Percentiles rank a stretch among this genome's conserved stretches.
These are phyloP conservation scores for Chaetoderma sp. DNA, from an alignment of 2,888 invertebrate genomes.

Conservation along the genomic window DNA sequence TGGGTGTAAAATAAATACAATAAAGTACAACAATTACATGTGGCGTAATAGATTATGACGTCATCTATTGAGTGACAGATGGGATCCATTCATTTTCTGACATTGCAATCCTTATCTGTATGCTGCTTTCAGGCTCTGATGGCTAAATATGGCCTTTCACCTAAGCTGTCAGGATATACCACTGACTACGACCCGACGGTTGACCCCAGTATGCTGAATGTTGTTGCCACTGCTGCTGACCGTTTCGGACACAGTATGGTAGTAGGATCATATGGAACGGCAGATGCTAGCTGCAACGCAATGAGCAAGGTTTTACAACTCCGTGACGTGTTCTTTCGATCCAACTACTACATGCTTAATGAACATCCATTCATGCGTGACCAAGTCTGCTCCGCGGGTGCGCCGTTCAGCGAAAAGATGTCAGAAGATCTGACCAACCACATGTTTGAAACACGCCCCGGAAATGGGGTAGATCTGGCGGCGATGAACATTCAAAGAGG, in stretches of 20 bases:
- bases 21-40: too few relatives aligned
- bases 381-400: not conserved
- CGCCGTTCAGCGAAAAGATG: not conserved
- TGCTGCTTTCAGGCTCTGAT: too few relatives aligned
- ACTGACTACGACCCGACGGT: not conserved
- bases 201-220: not conserved
- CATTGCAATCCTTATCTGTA: too few relatives aligned
- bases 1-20: too few relatives aligned
- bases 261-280: too few relatives aligned
- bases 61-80: too few relatives aligned
- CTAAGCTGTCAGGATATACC: not conserved
- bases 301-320: not conserved
- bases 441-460: not conserved
- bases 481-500: slow-evolving; percentile 7
- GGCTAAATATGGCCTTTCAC: not conserved
- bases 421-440: not conserved
- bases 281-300: too few relatives aligned
- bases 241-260: slow-evolving; percentile 8
- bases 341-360: not conserved
- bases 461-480: slow-evolving; percentile 5
- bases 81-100: too few relatives aligned
- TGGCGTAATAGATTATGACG: too few relatives aligned
- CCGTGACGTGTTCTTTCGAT: not conserved
- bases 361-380: slow-evolving; percentile 1
- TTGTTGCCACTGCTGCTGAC: not conserved